phyloP scores from a whole-genome alignment of 2,797 vertebrate genomes.

The Phalloptychus januarius region DNA sequence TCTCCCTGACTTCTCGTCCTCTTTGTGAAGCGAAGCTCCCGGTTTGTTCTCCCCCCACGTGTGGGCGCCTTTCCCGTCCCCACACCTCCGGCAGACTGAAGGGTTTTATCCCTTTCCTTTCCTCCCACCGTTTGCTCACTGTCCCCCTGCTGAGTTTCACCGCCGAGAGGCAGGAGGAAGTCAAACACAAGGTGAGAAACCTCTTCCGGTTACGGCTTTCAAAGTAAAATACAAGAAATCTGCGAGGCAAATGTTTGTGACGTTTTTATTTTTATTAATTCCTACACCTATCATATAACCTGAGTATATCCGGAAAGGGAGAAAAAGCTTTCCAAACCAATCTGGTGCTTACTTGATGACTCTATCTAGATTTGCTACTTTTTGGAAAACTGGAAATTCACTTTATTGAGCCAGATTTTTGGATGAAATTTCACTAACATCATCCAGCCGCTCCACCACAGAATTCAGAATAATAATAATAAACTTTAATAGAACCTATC shows the following conservation, averaged over 20 bases:
- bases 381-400: background rate
- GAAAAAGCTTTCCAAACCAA: background rate
- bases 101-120: conserved; percentile 31
- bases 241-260: background rate
- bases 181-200: background rate
- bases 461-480: background rate
- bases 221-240: background rate
- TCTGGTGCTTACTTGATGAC: background rate
- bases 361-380: background rate
- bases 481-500: background rate
- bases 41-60: conserved; percentile 44
- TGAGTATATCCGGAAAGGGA: background rate
- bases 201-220: background rate
- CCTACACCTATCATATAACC: background rate
- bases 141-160: conserved; percentile 41
- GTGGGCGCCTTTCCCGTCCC: conserved; percentile 24
- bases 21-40: conserved; percentile 1
- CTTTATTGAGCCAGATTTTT: background rate
- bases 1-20: background rate
- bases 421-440: background rate
- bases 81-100: conserved; percentile 44
- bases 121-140: conserved; percentile 42
- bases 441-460: background rate
- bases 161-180: conserved; percentile 3
- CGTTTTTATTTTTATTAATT: background rate